Base-by-base conservation (phyloP, 1,140 invertebrate genomes). In the Pinna nobilis region DNA sequence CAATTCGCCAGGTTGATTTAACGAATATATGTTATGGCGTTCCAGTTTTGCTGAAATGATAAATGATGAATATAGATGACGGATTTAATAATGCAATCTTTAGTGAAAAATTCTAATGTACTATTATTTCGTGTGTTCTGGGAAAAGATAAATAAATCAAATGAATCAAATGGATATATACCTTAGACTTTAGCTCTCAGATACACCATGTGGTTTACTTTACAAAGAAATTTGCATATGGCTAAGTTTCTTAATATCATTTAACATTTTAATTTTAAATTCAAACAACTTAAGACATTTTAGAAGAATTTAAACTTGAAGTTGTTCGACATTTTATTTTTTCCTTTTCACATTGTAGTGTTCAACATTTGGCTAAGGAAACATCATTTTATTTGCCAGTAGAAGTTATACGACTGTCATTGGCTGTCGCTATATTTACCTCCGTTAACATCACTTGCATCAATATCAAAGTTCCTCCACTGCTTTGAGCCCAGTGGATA, bases 401-500 rank as follows among this genome's bases (percentile, higher is more conserved):
- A 47, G 44, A 15, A 6, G 15, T 20, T 18, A 3, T 47, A 47
- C 20, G 15, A 47, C 44, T 1, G 11, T 13, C 41, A 44, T 13
- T 44, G 41, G n/a, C 41, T 44, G 41, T 15, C 15, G 15, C 44
- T 47, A 47, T 47, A 28, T 0, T 53, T 59, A 74, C 73, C 66
- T 50, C 37, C 41, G 41, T 75, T 66, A n/a, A 20, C 7, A 13
- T 75, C 73, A 32, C 66, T 70, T 7, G 30, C 33, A 25, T 75
- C 73, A 5, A 69, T 44, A 3, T 55, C 41, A 25, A 20, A 65
- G 6, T 23, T 59, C 20, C 20, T 33, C 60, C 60, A 75, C 32
- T 64, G 49, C 41, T 75, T 75, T 3, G 35, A 44, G n/a, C 66
- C 73, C 1, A 75, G 35, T 20, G 73, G 50, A 32, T 69, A 69